Base-by-base conservation (phyloP, 2,888 invertebrate species). In the Oegoconia quadripuncta region DNA sequence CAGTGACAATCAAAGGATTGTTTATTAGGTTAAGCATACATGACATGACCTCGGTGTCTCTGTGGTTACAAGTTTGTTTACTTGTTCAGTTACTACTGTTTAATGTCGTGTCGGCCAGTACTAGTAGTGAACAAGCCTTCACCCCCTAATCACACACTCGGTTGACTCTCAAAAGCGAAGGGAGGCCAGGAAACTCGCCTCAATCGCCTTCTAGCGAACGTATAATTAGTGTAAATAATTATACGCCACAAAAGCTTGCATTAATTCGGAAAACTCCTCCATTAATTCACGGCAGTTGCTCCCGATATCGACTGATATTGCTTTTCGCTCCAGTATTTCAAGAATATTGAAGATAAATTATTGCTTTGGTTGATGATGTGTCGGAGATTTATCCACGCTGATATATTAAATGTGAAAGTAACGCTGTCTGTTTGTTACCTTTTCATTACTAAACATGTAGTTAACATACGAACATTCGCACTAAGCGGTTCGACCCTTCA, bases 121-220 rank as follows among this genome's bases (percentile, higher is more conserved):
- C 20, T 44, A 39, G 44, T 44, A 43, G 47, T 33, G 41, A 50
- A 55, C 53, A 52, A 56, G 60, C 58, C 63, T 63, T 63, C 65
- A 60, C 46, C 52, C 64, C 61, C 65, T 69, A 75, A 82, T 82
- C 74, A 78, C 72, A 75, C 74, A 76, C 74, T 74, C 65, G 61
- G 74, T 62, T 79, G 67, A 46, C 50, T 72, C 61, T 69, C 70
- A 69, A 73, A 79, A 74, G 72, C 54, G 48, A 56, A 56, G 57
- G 50, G 46, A 53, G 48, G 41, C 44, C 56, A 63, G 59, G 66
- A 72, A 75, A 74, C 64, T 71, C 52, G 46, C 54, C 13, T 6
- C 53, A 50, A 51, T 52, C 44, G 50, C 53, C 50, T 51, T 48
- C 46, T 55, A 48, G 49, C 59, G 41, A 62, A 59, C 63, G 65